These are phyloP conservation scores for Alviniconcha marisindica DNA, from an alignment of 1,140 invertebrate species.

Conservation along the genomic window DNA sequence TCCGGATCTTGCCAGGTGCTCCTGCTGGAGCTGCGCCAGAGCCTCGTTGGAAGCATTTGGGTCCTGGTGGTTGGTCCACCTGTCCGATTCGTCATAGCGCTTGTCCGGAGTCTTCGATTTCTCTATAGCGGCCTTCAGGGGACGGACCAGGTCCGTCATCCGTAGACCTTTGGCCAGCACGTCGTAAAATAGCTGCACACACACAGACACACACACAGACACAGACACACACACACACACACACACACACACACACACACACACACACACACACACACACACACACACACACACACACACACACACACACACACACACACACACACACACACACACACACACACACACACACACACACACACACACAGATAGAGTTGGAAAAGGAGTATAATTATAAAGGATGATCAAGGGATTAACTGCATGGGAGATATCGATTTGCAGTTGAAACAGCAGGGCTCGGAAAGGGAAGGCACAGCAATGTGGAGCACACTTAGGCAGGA, in stretches of 20 bases:
- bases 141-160: slow-evolving; percentile 67
- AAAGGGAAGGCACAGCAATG: too few species aligned
- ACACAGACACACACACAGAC: slow-evolving; percentile 32
- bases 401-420: too few species aligned
- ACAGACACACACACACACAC: slow-evolving; percentile 39
- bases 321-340: slow-evolving; percentile 38
- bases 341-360: slow-evolving; percentile 32
- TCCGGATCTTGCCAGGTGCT: slow-evolving; percentile 23
- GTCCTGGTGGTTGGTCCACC: slow-evolving; percentile 54
- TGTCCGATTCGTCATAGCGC: slow-evolving; percentile 50
- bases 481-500: too few species aligned
- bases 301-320: slow-evolving; percentile 40
- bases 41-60: slow-evolving; percentile 58
- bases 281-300: slow-evolving; percentile 39
- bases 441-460: too few species aligned
- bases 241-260: slow-evolving; percentile 24
- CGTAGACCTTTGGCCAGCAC: slow-evolving; percentile 66
- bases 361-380: neutral
- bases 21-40: slow-evolving; percentile 55
- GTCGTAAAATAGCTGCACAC: slow-evolving; percentile 66
- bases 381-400: too few species aligned
- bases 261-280: slow-evolving; percentile 29
- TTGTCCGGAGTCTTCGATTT: slow-evolving; percentile 45
- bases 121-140: slow-evolving; percentile 54
- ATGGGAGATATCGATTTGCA: too few species aligned